Base-by-base conservation (phyloP, 2,888 invertebrate species). In the Apotomis turbidana region DNA sequence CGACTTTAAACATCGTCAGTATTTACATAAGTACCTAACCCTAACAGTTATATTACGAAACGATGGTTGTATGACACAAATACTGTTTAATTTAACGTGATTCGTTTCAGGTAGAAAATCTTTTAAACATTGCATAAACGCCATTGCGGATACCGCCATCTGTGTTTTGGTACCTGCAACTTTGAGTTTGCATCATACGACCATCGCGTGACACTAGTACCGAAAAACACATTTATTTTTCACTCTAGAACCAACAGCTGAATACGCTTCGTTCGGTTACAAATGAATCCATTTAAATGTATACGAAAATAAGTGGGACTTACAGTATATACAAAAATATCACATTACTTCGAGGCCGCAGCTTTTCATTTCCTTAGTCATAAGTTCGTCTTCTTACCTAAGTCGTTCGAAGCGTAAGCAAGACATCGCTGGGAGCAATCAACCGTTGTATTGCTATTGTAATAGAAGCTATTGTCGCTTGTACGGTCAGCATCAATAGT, bases 241-340 rank as follows among this genome's bases (percentile, higher is more conserved):
- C 84, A 83, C 81, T 79, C 79, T 81, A 82, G 79, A 83, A 83
- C 86, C 88, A 88, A 88, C 87, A 85, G 85, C 83, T 62, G 71
- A 72, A 72, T 86, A 88, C 87, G 87, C 86, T 87, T 87, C 89
- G 84, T 87, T 88, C 89, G 85, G 87, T 89, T 87, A 83, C 81
- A 91, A 92, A 91, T 86, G 85, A 92, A 90, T 88, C 90, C 89
- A 90, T 92, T 92, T 91, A 93, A 93, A 93, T 91, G 91, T 93
- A 86, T 93, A 93, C 87, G 93, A 93, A 93, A 93, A 93, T 93
- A 93, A 93, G 87, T 91, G 87, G 89, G 91, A 91, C 93, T 93
- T 92, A 93, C 91, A 92, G 90, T 92, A 93, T 93, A 91, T 93
- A 93, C 93, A 93, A 93, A 93, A 93, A 93, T 93, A 93, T 93